phyloP scores from a whole-genome alignment of 2,888 invertebrate genomes.

The Meganola albula region DNA sequence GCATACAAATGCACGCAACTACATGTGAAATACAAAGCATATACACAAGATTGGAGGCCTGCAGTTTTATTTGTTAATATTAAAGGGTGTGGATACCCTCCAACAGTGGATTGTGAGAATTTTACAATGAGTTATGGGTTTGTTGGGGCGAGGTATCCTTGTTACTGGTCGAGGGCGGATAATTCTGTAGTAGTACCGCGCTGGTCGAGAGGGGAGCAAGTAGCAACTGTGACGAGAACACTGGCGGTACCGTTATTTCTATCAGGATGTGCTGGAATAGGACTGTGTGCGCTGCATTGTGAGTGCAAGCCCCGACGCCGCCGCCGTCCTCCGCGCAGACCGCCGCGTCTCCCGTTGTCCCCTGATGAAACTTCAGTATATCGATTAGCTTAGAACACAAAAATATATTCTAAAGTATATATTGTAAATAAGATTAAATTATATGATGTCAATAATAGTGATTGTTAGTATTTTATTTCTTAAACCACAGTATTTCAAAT shows the following conservation, averaged over 20 bases:
- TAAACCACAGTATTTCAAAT: no score
- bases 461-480: slow-evolving; percentile 16
- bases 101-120: slow-evolving; percentile 85
- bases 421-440: slow-evolving; percentile 36
- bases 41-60: slow-evolving; percentile 71
- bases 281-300: slow-evolving; percentile 91
- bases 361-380: slow-evolving; percentile 75
- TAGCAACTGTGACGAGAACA: slow-evolving; percentile 88
- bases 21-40: slow-evolving; percentile 79
- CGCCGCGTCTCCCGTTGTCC: slow-evolving; percentile 76
- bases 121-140: slow-evolving; percentile 84
- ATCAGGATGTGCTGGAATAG: slow-evolving; percentile 89
- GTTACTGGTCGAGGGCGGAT: slow-evolving; percentile 86
- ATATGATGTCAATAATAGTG: slow-evolving; percentile 32
- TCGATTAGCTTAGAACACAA: slow-evolving; percentile 53
- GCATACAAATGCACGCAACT: slow-evolving; percentile 83
- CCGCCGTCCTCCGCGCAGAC: slow-evolving; percentile 80
- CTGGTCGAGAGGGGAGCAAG: slow-evolving; percentile 89
- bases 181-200: slow-evolving; percentile 88
- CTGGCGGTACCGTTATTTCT: slow-evolving; percentile 90
- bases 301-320: slow-evolving; percentile 86
- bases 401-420: slow-evolving; percentile 29
- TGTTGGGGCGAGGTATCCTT: slow-evolving; percentile 81
- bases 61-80: slow-evolving; percentile 86
- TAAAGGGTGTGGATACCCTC: slow-evolving; percentile 91